Evolutionary conservation across 2,888 invertebrate genomes (phyloP), one percentile per base, ranked within the genome.

Genomic region (Horisme vitalbata): DNA sequence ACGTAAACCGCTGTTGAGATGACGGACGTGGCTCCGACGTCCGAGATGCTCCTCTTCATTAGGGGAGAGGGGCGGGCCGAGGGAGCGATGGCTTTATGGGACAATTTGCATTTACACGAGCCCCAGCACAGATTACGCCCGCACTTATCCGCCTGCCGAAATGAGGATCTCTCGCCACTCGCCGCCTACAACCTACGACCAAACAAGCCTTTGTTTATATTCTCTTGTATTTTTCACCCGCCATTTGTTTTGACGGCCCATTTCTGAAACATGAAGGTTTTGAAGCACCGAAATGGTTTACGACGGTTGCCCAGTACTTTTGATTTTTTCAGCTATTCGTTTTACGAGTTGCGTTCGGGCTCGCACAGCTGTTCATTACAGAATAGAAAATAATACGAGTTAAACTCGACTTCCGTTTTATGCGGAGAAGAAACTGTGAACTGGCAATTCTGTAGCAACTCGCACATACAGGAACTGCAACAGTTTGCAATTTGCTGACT

Each of bases 101-200:
- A 85, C 86, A 79, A 89, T 89, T 89, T 89, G 87, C 89, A 89
- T 89, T 89, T 88, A 88, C 89, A 88, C 87, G 87, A 84, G 83
- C 83, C 78, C 75, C 69, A 75, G 83, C 83, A 81, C 81, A 85
- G 87, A 88, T 88, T 88, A 88, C 84, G 79, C 72, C 75, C 81
- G 84, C 79, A 83, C 83, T 88, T 86, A 87, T 83, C 84, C 86
- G 70, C 78, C 80, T 77, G 78, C 73, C 78, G 78, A 85, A 88
- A 87, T 82, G 82, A 85, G 76, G 64, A 67, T 65, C 71, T 65
- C 71, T 70, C 71, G 63, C 75, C 70, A 58, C 71, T 55, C 68
- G 66, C 68, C 71, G 26, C 60, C 73, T 65, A 71, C 72, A 76
- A 72, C 70, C 74, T 75, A 73, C 70, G 62, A 65, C 75, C 76